phyloP scores from a whole-genome alignment of 2,888 invertebrate genomes.

The Eristalis arbustorum region DNA sequence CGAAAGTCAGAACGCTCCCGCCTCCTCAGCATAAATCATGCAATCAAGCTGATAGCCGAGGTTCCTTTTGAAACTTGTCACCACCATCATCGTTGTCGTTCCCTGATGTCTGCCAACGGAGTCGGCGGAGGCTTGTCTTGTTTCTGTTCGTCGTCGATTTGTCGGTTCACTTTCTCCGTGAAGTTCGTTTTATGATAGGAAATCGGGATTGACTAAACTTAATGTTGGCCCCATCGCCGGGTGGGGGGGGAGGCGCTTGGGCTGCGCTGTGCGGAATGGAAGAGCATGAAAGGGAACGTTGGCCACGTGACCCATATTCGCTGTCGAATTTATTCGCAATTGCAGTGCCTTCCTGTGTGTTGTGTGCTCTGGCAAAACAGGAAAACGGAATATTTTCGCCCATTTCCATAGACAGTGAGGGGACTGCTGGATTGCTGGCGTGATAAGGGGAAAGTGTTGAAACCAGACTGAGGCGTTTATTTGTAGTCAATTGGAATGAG shows the following conservation, averaged over 20 bases:
- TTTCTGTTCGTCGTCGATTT: background rate
- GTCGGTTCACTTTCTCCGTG: background rate
- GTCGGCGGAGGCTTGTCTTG: background rate
- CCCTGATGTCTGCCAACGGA: background rate
- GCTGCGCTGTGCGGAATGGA: no score
- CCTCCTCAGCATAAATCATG: background rate
- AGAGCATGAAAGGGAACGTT: background rate
- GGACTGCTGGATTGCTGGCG: background rate
- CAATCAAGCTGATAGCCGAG: background rate
- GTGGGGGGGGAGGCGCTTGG: background rate
- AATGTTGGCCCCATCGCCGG: background rate
- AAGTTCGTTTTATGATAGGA: background rate
- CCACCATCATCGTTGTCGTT: background rate
- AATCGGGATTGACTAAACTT: background rate
- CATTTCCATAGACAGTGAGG: background rate
- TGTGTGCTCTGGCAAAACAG: background rate
- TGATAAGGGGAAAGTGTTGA: background rate
- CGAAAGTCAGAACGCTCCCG: background rate
- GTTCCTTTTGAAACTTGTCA: background rate
- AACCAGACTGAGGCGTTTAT: background rate
- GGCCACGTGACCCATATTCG: background rate
- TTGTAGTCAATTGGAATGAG: background rate
- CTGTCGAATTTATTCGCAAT: background rate
- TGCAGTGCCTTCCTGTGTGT: background rate
- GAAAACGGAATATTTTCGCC: background rate